Conservation (phyloP, 2,888 invertebrate genomes). For the Pogonocherus hispidulus region DNA sequence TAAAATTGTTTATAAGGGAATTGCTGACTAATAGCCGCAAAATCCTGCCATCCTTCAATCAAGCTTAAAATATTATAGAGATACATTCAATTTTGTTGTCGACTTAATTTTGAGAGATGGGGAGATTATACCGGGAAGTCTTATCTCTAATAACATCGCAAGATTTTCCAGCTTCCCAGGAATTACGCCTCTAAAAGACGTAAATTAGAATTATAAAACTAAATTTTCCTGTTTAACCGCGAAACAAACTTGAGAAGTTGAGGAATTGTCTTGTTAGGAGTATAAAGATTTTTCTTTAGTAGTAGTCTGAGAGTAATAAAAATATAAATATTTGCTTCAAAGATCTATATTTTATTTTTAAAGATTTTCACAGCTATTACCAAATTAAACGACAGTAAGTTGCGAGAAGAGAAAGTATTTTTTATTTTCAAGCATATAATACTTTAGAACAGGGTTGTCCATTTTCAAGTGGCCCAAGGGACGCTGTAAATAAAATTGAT, state of each 20-base stretch:
- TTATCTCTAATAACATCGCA: conserved; percentile 19
- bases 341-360: too few species aligned
- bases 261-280: background rate
- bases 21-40: too few species aligned
- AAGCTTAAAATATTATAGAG: conserved; percentile 1
- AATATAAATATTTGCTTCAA: too few species aligned
- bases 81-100: conserved; percentile 11
- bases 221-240: conserved; percentile 11
- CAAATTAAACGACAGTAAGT: too few species aligned
- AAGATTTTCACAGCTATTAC: too few species aligned
- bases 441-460: too few species aligned
- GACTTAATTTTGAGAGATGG: conserved; percentile 16
- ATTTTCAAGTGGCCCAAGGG: too few species aligned
- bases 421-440: too few species aligned
- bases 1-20: too few species aligned
- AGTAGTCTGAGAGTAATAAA: too few species aligned
- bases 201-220: conserved; percentile 26
- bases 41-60: background rate
- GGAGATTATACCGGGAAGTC: conserved; percentile 15
- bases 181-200: conserved; percentile 7
- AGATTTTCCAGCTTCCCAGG: conserved; percentile 8
- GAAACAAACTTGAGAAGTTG: conserved; percentile 5
- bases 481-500: too few species aligned
- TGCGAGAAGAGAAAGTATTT: too few species aligned
- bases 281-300: background rate